phyloP scores from a whole-genome alignment of 2,797 vertebrate genomes.

The Gymnothorax reevesii region DNA sequence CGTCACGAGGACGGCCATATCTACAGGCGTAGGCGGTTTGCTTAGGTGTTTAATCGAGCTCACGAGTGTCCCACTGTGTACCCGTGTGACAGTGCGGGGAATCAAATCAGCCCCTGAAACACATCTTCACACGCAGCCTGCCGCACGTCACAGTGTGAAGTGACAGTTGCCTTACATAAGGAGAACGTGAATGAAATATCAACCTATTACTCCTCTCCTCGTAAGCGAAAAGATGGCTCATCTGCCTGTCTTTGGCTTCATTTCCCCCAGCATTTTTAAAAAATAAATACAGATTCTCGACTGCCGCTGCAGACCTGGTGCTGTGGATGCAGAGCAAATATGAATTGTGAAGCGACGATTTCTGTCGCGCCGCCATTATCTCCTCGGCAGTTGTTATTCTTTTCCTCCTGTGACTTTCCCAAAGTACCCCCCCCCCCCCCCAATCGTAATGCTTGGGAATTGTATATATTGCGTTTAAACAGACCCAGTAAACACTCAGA shows the following conservation, averaged over 20 bases:
- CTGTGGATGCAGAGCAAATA: background rate
- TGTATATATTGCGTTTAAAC: background rate
- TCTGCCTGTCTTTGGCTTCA: background rate
- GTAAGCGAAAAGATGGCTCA: background rate
- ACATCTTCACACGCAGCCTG: background rate
- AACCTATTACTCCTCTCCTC: background rate
- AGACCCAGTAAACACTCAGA: background rate
- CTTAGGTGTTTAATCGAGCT: background rate
- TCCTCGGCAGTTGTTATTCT: conserved; percentile 26
- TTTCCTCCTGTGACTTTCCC: conserved; percentile 28
- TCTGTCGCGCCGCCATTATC: conserved; percentile 9
- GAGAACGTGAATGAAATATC: conserved; percentile 11
- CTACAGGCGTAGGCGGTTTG: background rate
- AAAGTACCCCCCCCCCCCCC: background rate
- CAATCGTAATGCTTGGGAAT: background rate
- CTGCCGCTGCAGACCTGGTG: background rate
- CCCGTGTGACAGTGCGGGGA: background rate
- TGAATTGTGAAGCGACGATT: background rate
- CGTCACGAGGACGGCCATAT: background rate
- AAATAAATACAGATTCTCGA: background rate
- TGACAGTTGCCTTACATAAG: background rate
- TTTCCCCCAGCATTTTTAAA: background rate
- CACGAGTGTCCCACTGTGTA: background rate
- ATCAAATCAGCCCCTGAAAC: background rate
- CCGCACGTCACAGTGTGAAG: background rate